Evolutionary conservation across 2,797 vertebrate genomes (phyloP).

Genomic region (Gila robusta): DNA sequence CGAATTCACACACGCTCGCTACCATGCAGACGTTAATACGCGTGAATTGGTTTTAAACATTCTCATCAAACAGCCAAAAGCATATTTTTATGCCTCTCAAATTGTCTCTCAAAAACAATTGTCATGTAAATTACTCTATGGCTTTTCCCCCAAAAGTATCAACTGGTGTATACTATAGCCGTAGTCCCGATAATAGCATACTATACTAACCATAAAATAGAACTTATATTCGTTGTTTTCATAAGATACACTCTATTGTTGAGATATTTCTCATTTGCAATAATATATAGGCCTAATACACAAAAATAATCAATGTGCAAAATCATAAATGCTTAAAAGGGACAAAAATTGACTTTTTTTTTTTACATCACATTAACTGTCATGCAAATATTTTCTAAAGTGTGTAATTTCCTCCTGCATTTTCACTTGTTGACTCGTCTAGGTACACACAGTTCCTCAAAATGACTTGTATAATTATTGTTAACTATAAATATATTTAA

Average conservation of each 20-base stretch:
- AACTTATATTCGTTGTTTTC: background rate
- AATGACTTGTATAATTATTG: constrained; percentile 8
- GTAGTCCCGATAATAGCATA: background rate
- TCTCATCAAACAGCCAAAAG: background rate
- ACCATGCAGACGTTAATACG: background rate
- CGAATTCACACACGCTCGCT: constrained; percentile 7
- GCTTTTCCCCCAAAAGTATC: background rate
- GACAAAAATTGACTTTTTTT: background rate
- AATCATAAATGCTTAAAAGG: background rate
- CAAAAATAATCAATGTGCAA: background rate
- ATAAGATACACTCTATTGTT: background rate
- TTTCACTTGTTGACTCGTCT: constrained; percentile 38
- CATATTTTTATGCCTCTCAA: background rate
- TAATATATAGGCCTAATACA: background rate
- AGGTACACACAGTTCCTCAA: constrained; percentile 5
- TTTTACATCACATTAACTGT: background rate
- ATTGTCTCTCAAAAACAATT: background rate
- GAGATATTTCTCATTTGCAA: background rate
- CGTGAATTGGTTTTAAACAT: background rate
- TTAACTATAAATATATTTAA: constrained; percentile 25
- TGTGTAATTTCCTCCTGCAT: background rate
- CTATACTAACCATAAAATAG: background rate
- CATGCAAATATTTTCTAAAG: background rate
- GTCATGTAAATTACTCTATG: background rate
- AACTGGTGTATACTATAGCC: background rate